Evolutionary conservation across 1,140 invertebrate genomes (phyloP).

Genomic region (Drosophila pachea): DNA sequence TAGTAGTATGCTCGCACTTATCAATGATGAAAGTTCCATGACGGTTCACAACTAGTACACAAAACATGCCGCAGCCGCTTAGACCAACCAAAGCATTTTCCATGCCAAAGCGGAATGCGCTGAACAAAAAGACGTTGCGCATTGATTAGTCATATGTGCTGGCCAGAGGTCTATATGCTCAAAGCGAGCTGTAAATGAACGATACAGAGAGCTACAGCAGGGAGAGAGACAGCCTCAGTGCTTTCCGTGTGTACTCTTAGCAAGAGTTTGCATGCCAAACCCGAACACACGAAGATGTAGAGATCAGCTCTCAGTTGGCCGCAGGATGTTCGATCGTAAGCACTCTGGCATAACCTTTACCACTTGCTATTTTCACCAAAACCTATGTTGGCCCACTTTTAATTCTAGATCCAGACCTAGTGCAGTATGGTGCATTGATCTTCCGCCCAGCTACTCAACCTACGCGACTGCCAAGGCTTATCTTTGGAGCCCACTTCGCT

Average conservation of each 20-base stretch:
- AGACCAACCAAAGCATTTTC: neutral
- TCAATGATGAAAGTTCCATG: constrained; percentile 70
- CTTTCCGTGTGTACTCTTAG: neutral
- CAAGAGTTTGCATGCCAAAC: too few species aligned
- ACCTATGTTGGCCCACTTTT: constrained; percentile 12
- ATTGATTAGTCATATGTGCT: constrained; percentile 63
- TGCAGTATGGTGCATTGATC: constrained; percentile 1
- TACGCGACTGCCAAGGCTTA: constrained; percentile 15
- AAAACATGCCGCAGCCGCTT: constrained; percentile 22
- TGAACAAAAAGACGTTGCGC: constrained; percentile 59
- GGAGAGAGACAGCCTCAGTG: neutral
- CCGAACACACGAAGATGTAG: too few species aligned
- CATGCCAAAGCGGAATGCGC: constrained; percentile 12
- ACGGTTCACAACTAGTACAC: constrained; percentile 10
- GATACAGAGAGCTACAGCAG: neutral
- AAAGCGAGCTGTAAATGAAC: constrained; percentile 4
- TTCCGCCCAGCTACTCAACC: constrained; percentile 3
- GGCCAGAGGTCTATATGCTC: constrained; percentile 4
- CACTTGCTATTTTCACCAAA: neutral
- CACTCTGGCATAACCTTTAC: neutral
- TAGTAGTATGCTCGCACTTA: constrained; percentile 40
- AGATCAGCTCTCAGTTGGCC: too few species aligned
- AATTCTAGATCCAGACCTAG: neutral
- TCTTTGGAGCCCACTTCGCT: neutral
- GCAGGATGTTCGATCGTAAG: too few species aligned